These are phyloP conservation scores for Junonia oenone DNA, from an alignment of 2,888 invertebrate genomes.

Conservation along the genomic window DNA sequence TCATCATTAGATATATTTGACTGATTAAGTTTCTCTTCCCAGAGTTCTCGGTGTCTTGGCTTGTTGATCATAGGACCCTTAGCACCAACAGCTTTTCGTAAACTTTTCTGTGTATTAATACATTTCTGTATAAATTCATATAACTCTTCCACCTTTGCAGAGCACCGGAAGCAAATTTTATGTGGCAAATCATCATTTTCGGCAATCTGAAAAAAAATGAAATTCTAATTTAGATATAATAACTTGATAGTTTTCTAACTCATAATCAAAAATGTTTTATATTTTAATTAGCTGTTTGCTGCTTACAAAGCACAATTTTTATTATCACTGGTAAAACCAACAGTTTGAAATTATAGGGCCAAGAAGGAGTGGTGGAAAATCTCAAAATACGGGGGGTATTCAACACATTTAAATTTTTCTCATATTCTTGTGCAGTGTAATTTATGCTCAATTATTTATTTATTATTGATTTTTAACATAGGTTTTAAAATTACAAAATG, in stretches of 20 bases:
- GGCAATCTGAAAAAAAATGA: conserved; percentile 53
- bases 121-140: conserved; percentile 71
- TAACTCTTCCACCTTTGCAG: conserved; percentile 71
- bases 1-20: conserved; percentile 70
- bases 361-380: conserved; percentile 4
- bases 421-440: too few relatives aligned
- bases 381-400: too few relatives aligned
- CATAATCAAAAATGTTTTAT: too few relatives aligned
- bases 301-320: too few relatives aligned
- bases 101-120: conserved; percentile 60
- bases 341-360: conserved; percentile 8
- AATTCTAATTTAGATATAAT: background rate
- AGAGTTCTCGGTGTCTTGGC: conserved; percentile 51
- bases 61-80: conserved; percentile 42
- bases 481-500: too few relatives aligned
- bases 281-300: too few relatives aligned
- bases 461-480: too few relatives aligned
- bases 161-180: conserved; percentile 73
- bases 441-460: too few relatives aligned
- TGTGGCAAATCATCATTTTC: conserved; percentile 74
- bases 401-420: too few relatives aligned
- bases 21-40: conserved; percentile 66
- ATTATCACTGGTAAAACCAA: too few relatives aligned
- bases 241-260: too few relatives aligned
- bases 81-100: conserved; percentile 47